These are phyloP conservation scores for Characodon lateralis DNA, from an alignment of 2,797 vertebrate genomes.

Conservation along the genomic window DNA sequence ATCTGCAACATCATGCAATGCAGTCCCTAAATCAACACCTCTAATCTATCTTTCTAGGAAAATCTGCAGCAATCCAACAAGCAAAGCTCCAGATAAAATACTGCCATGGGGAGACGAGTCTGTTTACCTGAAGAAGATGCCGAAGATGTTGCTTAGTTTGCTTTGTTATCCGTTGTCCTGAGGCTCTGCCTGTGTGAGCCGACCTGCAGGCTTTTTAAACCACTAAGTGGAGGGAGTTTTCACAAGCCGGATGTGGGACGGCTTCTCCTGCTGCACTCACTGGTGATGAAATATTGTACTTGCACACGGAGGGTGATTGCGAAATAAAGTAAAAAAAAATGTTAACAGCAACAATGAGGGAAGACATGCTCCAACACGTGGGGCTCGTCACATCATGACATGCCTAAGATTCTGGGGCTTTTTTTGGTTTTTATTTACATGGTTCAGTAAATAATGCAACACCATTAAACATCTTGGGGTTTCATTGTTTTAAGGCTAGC, in stretches of 20 bases:
- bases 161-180: slow-evolving; percentile 17
- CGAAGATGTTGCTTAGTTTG: slow-evolving; percentile 1
- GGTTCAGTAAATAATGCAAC: neutral
- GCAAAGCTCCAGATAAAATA: neutral
- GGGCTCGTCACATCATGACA: neutral
- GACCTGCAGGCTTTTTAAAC: slow-evolving; percentile 21
- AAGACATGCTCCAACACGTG: neutral
- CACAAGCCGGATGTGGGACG: slow-evolving; percentile 44
- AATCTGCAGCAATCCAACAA: neutral
- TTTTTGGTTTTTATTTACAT: neutral
- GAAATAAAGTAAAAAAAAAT: neutral
- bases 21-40: neutral
- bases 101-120: neutral
- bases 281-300: slow-evolving; percentile 61
- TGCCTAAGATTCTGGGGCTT: neutral
- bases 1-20: neutral
- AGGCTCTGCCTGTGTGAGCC: slow-evolving; percentile 15
- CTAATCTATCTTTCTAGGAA: neutral
- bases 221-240: neutral
- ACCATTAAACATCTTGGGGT: neutral
- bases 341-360: neutral
- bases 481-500: neutral
- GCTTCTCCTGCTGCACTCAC: fast-evolving
- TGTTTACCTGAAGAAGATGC: slow-evolving; percentile 51
- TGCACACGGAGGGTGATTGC: slow-evolving; percentile 6